Evolutionary conservation across 2,797 vertebrate species (phyloP).

Genomic region (Oreonectes daqikongensis): DNA sequence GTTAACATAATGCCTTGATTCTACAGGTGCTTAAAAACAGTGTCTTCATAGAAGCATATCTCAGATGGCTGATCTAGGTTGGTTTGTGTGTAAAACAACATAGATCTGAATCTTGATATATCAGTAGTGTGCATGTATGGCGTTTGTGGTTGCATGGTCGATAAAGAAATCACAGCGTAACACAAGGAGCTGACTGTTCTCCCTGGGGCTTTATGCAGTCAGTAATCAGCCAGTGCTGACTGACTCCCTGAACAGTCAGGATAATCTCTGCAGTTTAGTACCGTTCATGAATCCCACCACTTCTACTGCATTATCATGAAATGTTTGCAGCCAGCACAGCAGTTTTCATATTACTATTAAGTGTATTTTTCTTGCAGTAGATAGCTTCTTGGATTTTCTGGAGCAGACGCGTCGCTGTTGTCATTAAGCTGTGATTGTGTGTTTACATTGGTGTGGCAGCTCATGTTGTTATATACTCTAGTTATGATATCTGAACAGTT

Average conservation of each 20-base stretch:
- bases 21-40: neutral
- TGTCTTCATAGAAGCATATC: neutral
- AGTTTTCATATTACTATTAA: neutral
- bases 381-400: neutral
- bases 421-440: neutral
- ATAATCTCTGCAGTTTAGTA: slow-evolving; percentile 10
- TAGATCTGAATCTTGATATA: slow-evolving; percentile 28
- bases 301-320: slow-evolving; percentile 12
- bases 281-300: neutral
- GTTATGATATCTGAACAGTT: neutral
- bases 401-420: neutral
- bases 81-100: neutral
- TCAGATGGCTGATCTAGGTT: neutral
- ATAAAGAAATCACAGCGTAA: slow-evolving; percentile 49
- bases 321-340: neutral
- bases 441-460: slow-evolving; percentile 17
- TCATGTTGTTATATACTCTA: neutral
- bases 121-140: slow-evolving; percentile 38
- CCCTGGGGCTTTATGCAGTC: slow-evolving; percentile 24
- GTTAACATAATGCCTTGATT: too few species aligned
- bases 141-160: slow-evolving; percentile 40
- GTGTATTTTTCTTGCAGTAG: neutral
- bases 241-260: slow-evolving; percentile 23
- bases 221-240: slow-evolving; percentile 24
- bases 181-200: slow-evolving; percentile 43